Evolutionary conservation across 1,140 invertebrate genomes (phyloP).

Genomic region (Oncopeltus fasciatus): DNA sequence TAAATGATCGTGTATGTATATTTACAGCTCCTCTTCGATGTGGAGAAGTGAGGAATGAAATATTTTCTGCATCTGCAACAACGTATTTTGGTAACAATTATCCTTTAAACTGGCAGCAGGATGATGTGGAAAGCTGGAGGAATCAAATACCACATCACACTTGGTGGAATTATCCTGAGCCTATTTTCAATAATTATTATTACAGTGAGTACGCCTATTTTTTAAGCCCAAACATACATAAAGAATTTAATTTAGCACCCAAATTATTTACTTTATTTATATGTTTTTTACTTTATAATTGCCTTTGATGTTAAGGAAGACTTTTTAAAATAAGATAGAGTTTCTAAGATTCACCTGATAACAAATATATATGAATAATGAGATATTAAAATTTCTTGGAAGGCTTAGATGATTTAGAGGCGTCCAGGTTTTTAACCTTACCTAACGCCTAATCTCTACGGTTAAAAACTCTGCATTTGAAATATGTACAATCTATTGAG

Average conservation of each 20-base stretch:
- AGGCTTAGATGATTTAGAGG: too few relatives aligned
- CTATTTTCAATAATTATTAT: slow-evolving; percentile 27
- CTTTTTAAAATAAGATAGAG: too few relatives aligned
- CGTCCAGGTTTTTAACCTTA: too few relatives aligned
- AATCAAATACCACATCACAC: slow-evolving; percentile 14
- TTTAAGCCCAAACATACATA: too few relatives aligned
- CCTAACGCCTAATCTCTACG: too few relatives aligned
- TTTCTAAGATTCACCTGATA: neutral
- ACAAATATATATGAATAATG: neutral
- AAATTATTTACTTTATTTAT: too few relatives aligned
- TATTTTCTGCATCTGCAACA: neutral
- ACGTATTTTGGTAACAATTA: neutral
- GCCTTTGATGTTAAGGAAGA: too few relatives aligned
- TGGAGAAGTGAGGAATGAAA: slow-evolving; percentile 16
- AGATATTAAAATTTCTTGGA: too few relatives aligned
- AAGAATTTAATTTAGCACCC: too few relatives aligned
- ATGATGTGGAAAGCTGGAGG: neutral
- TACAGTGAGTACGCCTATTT: slow-evolving; percentile 25
- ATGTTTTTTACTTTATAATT: too few relatives aligned
- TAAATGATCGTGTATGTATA: neutral
- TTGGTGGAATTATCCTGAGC: slow-evolving; percentile 28
- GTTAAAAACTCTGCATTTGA: too few relatives aligned
- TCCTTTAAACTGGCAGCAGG: neutral
- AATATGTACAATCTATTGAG: too few relatives aligned
- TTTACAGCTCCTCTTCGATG: neutral